Evolutionary conservation across 2,888 invertebrate genomes (phyloP).

Genomic region (Drosophila eohydei): DNA sequence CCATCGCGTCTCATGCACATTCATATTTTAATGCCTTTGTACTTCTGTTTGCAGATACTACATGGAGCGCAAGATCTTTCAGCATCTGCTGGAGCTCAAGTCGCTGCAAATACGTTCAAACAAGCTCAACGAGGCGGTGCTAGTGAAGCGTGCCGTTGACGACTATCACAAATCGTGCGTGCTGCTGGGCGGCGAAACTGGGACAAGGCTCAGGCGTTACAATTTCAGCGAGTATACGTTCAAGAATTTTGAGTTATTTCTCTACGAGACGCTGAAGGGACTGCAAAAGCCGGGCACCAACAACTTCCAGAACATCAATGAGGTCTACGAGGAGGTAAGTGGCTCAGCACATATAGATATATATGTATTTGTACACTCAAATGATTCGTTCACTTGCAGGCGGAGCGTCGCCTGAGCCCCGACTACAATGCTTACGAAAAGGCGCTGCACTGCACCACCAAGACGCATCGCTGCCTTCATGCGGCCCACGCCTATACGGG

Average conservation of each 20-base stretch:
- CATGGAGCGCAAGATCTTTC: conserved; percentile 95
- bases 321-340: conserved; percentile 88
- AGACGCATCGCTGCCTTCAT: conserved; percentile 95
- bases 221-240: conserved; percentile 89
- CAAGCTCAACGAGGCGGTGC: conserved; percentile 93
- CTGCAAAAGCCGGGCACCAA: conserved; percentile 90
- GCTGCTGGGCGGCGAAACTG: conserved; percentile 86
- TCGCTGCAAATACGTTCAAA: conserved; percentile 96
- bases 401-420: conserved; percentile 85
- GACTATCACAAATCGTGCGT: conserved; percentile 92
- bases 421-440: conserved; percentile 87
- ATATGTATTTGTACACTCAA: neutral
- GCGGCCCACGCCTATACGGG: conserved; percentile 95
- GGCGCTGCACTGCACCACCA: conserved; percentile 92
- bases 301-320: conserved; percentile 88
- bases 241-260: conserved; percentile 93
- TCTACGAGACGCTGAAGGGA: conserved; percentile 93
- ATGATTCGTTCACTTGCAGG: conserved; percentile 70
- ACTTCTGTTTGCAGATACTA: conserved; percentile 89
- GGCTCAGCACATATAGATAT: neutral
- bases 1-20: conserved; percentile 7
- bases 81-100: conserved; percentile 96
- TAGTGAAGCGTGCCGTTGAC: conserved; percentile 94
- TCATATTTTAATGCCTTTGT: conserved; percentile 1
- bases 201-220: conserved; percentile 87